phyloP scores from a whole-genome alignment of 1,140 invertebrate genomes.

The Aphis craccivora region DNA sequence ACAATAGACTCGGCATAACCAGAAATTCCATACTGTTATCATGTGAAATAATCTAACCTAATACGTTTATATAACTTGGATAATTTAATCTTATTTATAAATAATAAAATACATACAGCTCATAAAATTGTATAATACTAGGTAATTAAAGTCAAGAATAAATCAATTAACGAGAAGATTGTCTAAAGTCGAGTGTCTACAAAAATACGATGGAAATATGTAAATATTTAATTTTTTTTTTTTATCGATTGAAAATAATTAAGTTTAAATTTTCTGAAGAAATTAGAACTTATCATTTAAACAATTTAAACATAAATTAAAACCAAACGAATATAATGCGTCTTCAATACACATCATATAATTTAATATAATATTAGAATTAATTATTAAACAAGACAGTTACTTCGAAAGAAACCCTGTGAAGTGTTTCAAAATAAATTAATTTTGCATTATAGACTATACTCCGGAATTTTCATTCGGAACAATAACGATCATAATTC shows the following conservation, averaged over 20 bases:
- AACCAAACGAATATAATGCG: not conserved
- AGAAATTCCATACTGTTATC: not conserved
- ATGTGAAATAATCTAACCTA: not conserved
- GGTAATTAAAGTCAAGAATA: not conserved
- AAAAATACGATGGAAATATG: not conserved
- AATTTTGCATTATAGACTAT: conserved; percentile 32
- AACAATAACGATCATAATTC: conserved; percentile 29
- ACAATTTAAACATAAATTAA: not conserved
- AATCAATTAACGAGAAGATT: not conserved
- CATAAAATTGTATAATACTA: too few species aligned
- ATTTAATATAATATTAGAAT: not conserved
- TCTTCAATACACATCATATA: not conserved
- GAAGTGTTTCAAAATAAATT: conserved; percentile 41
- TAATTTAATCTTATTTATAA: not conserved
- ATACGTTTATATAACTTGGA: not conserved
- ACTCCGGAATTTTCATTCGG: not conserved
- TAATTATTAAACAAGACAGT: not conserved
- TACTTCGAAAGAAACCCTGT: not conserved
- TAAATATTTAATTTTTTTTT: not conserved
- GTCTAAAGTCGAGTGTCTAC: not conserved
- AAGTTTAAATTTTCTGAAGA: not conserved
- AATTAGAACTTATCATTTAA: not conserved
- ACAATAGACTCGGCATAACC: not conserved
- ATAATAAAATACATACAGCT: too few species aligned
- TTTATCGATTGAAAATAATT: not conserved